phyloP scores from a whole-genome alignment of 2,797 vertebrate genomes.

The Tamandua tetradactyla region DNA sequence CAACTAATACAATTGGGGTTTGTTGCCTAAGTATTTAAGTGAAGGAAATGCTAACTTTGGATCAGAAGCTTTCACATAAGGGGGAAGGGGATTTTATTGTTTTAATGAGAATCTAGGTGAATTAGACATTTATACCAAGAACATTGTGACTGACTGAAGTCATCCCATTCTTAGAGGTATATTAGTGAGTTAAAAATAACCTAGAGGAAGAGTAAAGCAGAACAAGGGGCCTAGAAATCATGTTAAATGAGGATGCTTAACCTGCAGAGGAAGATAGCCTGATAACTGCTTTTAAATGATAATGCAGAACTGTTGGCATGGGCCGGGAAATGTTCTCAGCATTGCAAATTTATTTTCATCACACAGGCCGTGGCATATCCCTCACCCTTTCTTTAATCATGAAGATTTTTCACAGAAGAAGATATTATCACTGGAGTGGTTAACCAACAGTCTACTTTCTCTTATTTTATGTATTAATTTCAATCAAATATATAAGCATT shows the following conservation, averaged over 20 bases:
- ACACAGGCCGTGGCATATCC: not conserved
- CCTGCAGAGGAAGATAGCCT: too few relatives aligned
- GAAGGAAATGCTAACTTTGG: not conserved
- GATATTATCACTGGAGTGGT: not conserved
- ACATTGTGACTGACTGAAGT: too few relatives aligned
- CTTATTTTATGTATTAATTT: constrained; percentile 1
- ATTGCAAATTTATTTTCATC: not conserved
- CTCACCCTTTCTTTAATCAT: not conserved
- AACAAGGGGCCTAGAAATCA: too few relatives aligned
- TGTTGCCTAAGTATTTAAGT: not conserved
- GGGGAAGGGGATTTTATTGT: too few relatives aligned
- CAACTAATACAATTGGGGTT: not conserved
- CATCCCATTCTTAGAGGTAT: too few relatives aligned
- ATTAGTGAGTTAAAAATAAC: too few relatives aligned
- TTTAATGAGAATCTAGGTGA: too few relatives aligned
- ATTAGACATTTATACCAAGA: too few relatives aligned
- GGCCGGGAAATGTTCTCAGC: not conserved
- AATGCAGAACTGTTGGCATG: too few relatives aligned
- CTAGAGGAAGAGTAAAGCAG: too few relatives aligned
- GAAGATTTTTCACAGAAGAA: not conserved
- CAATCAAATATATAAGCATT: not conserved
- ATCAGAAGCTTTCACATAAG: not conserved
- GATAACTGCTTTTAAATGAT: too few relatives aligned
- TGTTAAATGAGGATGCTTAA: too few relatives aligned
- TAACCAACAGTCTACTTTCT: not conserved